Evolutionary conservation across 2,797 vertebrate genomes (phyloP), one percentile per base, ranked within the genome.

Genomic region (Epinephelus awoara): DNA sequence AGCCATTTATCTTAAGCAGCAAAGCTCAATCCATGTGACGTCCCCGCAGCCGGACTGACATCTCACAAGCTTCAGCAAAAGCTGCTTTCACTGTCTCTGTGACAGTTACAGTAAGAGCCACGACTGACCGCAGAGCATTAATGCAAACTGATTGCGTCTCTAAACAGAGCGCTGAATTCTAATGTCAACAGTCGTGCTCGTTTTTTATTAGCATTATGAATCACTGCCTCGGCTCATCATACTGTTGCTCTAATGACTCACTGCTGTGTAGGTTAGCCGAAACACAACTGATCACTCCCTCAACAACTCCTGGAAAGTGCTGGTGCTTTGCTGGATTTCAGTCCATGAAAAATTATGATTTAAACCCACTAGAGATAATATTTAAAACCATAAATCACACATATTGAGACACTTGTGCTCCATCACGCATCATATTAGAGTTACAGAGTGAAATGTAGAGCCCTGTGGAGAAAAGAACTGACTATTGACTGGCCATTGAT

Each of bases 131-230:
- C 71, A 19, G 61, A 62, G 75, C 50, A 50, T 65, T 92, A 85
- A 92, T 77, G 72, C 79, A 80, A 88, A 72, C 70, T 38, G 87
- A 91, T 88, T 77, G 79, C 46, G 58, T 77, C 88, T 84, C 67
- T 77, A 57, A 84, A 73, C 59, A 17, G 72, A 10, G 17, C 56
- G 7, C 56, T 75, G 79, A 85, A 77, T 89, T 50, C 70, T 84
- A 80, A 86, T 78, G 87, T 85, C 86, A 85, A 77, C 82, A 85
- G 82, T 82, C 85, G 66, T 25, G 63, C 72, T 89, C 29, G 13
- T 77, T 80, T 88, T 83, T 75, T 72, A 83, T 91, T 83, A 85
- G 75, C 75, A 57, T 85, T 79, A 83, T 87, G 87, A 92, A 83
- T 91, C 83, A 83, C 71, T 69, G 75, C 75, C 77, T 71, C 12